Base-by-base conservation (phyloP, 2,113 vertebrate species). In the Morone chrysops region DNA sequence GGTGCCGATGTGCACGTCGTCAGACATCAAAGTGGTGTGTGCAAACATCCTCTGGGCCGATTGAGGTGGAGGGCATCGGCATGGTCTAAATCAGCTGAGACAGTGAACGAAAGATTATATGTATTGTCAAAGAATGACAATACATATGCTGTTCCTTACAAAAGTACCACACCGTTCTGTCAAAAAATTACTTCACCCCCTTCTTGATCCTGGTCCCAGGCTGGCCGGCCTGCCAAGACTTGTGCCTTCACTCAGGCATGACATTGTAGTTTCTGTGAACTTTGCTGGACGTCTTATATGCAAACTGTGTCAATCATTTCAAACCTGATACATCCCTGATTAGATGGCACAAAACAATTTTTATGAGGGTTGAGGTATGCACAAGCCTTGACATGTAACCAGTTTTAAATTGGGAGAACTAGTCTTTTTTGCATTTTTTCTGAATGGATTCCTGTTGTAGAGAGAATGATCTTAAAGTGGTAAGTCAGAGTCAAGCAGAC, bases 11-110 rank as follows among this genome's bases (percentile, higher is more conserved):
- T n/a, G 61, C 67, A 73, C 75, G 54, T 66, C 41, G 68, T 68
- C 75, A 70, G 69, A 90, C 87, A 87, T 93, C 87, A 93, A 89
- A 92, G 91, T 69, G 65, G 45, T 0, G 38, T 22, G 48, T 77
- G 67, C 50, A 70, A 88, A 84, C 82, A 79, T 87, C 78, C 66
- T 66, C 25, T 6, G 50, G 14, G 68, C 78, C 83, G 75, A 77
- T 36, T 45, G 73, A 80, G 75, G 74, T 51, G 40, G 48, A 76
- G 70, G 73, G 61, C 59, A 60, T 20, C 1, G 2, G 9, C 40
- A 18, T 70, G n/a, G 74, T 67, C 67, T 59, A 59, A 56, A 84
- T 82, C 43, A 80, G 45, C 25, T 59, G 69, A 57, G 59, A 51
- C 70, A 75, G 74, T 40, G 8, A 56, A 22, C 59, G 57, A 60